A percentile compares a stretch with the other conserved stretches of the same genome.
phyloP scores from a whole-genome alignment of 2,888 invertebrate genomes.

The Nyleta sp. region DNA sequence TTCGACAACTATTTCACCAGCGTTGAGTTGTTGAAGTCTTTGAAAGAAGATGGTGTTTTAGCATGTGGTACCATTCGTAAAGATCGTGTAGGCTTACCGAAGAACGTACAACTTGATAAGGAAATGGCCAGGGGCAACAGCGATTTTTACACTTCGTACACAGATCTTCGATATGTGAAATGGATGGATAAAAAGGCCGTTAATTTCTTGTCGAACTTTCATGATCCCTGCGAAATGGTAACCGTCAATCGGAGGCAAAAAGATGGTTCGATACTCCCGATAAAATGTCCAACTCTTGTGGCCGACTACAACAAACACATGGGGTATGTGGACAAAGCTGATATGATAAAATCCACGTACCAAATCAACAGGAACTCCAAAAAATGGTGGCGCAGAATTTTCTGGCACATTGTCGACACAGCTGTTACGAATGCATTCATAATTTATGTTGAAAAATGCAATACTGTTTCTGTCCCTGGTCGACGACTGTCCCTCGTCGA shows the following conservation, averaged over 20 bases:
- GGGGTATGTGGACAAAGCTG: conserved; percentile 65
- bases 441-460: conserved; percentile 32
- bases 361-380: conserved; percentile 39
- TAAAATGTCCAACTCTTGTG: conserved; percentile 67
- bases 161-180: conserved; percentile 70
- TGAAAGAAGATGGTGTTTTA: conserved; percentile 50
- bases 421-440: conserved; percentile 36
- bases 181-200: conserved; percentile 71
- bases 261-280: conserved; percentile 60
- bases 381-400: conserved; percentile 57
- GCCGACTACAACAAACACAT: conserved; percentile 71
- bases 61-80: conserved; percentile 53
- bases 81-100: conserved; percentile 45
- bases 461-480: conserved; percentile 13
- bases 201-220: conserved; percentile 66
- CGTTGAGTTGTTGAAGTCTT: conserved; percentile 30
- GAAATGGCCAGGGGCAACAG: conserved; percentile 28
- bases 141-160: conserved; percentile 34
- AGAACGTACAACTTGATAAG: conserved; percentile 20
- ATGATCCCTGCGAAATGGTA: conserved; percentile 58
- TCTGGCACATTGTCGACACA: conserved; percentile 47
- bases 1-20: conserved; percentile 57
- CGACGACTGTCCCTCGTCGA: conserved; percentile 42
- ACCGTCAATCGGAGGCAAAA: conserved; percentile 67
- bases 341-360: conserved; percentile 40